A percentile compares a stretch with the other conserved stretches of the same genome.
phyloP scores from a whole-genome alignment of 2,888 invertebrate genomes.

The Orthosia incerta region DNA sequence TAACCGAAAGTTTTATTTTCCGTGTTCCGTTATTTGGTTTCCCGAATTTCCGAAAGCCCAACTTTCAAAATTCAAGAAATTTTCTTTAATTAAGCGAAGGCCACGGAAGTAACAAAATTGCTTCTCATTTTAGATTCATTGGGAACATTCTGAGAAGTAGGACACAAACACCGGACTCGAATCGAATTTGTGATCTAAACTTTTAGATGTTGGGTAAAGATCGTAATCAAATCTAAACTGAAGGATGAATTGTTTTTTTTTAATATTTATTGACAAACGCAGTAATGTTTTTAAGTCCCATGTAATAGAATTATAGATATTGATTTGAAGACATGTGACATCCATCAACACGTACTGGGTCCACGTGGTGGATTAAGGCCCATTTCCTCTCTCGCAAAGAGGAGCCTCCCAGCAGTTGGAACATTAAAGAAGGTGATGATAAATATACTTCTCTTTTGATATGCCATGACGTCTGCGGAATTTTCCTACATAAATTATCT shows the following conservation, averaged over 20 bases:
- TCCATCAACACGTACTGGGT: too few relatives aligned
- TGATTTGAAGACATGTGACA: too few relatives aligned
- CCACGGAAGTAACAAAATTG: slow-evolving; percentile 8
- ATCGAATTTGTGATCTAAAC: slow-evolving; percentile 1
- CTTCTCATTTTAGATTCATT: slow-evolving; percentile 14
- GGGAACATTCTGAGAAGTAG: slow-evolving; percentile 7
- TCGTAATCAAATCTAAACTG: not conserved
- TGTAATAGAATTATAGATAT: too few relatives aligned
- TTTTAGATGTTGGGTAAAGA: not conserved
- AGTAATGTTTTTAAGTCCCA: too few relatives aligned
- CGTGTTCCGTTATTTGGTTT: slow-evolving; percentile 7
- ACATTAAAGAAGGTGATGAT: too few relatives aligned
- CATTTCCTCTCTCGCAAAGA: too few relatives aligned
- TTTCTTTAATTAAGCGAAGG: slow-evolving; percentile 29
- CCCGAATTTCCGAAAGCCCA: not conserved
- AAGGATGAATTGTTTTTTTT: not conserved
- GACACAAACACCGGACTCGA: slow-evolving; percentile 5
- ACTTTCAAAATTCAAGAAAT: slow-evolving; percentile 6
- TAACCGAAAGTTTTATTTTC: not conserved
- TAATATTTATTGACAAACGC: too few relatives aligned
- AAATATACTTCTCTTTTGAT: too few relatives aligned
- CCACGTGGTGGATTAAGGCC: too few relatives aligned
- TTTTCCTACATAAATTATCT: too few relatives aligned
- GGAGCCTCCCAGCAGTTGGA: too few relatives aligned
- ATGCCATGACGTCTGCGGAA: too few relatives aligned